phyloP scores from a whole-genome alignment of 2,888 invertebrate genomes.

The Acronicta alni region DNA sequence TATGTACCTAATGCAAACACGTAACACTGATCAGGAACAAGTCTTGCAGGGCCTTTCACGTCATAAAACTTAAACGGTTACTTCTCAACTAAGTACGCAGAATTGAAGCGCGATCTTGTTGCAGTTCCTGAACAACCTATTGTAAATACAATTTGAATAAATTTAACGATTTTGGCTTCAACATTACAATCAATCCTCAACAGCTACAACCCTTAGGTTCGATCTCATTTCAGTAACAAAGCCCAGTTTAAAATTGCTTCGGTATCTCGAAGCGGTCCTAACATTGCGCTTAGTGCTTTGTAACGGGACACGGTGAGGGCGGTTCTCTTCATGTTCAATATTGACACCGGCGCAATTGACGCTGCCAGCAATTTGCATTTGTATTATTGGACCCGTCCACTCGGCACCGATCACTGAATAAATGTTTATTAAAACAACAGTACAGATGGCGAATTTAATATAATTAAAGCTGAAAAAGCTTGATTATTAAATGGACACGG shows the following conservation, averaged over 20 bases:
- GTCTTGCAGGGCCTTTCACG: no score
- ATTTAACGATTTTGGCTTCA: neutral
- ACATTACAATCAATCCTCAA: slow-evolving; percentile 7
- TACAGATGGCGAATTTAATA: slow-evolving; percentile 27
- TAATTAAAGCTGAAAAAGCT: neutral
- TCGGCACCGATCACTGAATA: slow-evolving; percentile 46
- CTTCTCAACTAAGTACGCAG: no score
- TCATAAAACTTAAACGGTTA: no score
- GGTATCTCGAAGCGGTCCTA: slow-evolving; percentile 27
- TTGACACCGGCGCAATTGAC: slow-evolving; percentile 61
- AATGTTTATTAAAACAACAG: slow-evolving; percentile 51
- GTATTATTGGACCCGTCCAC: slow-evolving; percentile 59
- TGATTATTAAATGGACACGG: neutral
- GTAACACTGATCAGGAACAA: no score
- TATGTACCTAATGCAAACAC: no score
- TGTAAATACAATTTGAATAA: neutral
- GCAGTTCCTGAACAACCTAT: no score
- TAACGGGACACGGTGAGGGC: slow-evolving; percentile 41
- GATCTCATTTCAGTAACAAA: slow-evolving; percentile 34
- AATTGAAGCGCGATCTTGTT: no score
- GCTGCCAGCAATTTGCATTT: slow-evolving; percentile 62
- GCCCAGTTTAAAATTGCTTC: slow-evolving; percentile 21
- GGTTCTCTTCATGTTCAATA: slow-evolving; percentile 56
- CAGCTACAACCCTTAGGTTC: slow-evolving; percentile 4
- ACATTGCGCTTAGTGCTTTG: slow-evolving; percentile 37